Evolutionary conservation across 2,888 invertebrate genomes (phyloP).

Genomic region (Spialia ferax): DNA sequence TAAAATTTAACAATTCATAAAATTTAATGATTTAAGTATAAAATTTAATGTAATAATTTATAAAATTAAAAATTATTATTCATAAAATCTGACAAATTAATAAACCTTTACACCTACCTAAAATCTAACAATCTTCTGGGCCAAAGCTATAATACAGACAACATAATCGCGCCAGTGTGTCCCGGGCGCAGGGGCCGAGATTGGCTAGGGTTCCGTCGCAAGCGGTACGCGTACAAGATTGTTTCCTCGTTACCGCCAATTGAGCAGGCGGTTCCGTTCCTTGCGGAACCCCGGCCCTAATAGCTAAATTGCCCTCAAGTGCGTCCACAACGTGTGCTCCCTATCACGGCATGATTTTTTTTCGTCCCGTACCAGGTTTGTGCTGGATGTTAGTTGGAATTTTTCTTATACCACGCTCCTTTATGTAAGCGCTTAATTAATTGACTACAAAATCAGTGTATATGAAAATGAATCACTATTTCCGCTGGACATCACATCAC

Average conservation of each 20-base stretch:
- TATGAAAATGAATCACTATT: too few relatives aligned
- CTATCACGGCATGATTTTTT: slow-evolving; percentile 10
- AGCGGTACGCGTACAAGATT: slow-evolving; percentile 85
- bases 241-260: slow-evolving; percentile 85
- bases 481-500: too few relatives aligned
- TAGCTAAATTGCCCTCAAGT: slow-evolving; percentile 73
- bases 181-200: slow-evolving; percentile 53
- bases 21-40: too few relatives aligned
- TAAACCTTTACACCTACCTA: too few relatives aligned
- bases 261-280: slow-evolving; percentile 71
- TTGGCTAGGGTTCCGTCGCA: slow-evolving; percentile 79
- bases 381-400: neutral
- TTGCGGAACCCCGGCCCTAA: slow-evolving; percentile 69
- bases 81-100: too few relatives aligned
- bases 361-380: neutral
- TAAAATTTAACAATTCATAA: too few relatives aligned
- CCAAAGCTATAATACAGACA: neutral
- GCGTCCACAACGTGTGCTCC: slow-evolving; percentile 50
- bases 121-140: too few relatives aligned
- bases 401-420: too few relatives aligned
- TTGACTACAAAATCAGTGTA: too few relatives aligned
- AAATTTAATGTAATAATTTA: too few relatives aligned
- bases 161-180: slow-evolving; percentile 11
- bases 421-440: too few relatives aligned
- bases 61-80: too few relatives aligned